These are phyloP conservation scores for Macropus fuliginosus DNA, from an alignment of 2,797 vertebrate species.

Conservation along the genomic window DNA sequence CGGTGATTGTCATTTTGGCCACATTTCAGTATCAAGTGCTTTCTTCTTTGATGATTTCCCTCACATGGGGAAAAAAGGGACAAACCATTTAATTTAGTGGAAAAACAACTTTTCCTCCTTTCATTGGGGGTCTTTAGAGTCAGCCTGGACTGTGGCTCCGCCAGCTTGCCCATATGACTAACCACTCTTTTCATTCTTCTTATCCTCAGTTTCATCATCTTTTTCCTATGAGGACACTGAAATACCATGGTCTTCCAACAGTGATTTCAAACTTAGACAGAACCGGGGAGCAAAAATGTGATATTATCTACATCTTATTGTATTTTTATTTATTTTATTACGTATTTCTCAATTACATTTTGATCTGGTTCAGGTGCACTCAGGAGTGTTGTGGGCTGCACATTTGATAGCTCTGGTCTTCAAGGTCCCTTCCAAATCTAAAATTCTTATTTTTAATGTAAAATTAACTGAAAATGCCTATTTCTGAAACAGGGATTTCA, in stretches of 20 bases:
- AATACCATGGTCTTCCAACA: not conserved
- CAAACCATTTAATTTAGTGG: not conserved
- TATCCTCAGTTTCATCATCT: not conserved
- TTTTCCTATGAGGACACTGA: not conserved
- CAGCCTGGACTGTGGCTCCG: not conserved
- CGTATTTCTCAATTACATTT: not conserved
- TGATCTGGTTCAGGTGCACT: not conserved
- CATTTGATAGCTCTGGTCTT: not conserved
- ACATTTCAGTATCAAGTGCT: not conserved
- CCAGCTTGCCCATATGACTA: not conserved
- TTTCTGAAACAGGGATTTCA: constrained; percentile 85
- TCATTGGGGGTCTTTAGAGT: not conserved
- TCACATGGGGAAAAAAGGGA: not conserved
- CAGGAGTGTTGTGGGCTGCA: not conserved
- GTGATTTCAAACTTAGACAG: not conserved
- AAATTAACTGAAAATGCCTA: not conserved
- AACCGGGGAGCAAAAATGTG: not conserved
- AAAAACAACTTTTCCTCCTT: not conserved
- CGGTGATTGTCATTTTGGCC: not conserved
- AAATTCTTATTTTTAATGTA: not conserved
- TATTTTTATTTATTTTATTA: not conserved
- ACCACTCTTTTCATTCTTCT: not conserved
- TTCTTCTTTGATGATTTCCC: not conserved
- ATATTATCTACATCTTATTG: not conserved
- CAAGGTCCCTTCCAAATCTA: not conserved